Percentiles rank a stretch among this genome's conserved stretches.
Conservation (phyloP, 35 echinoderm and acorn worm genomes). For the Apostichopus californicus region DNA sequence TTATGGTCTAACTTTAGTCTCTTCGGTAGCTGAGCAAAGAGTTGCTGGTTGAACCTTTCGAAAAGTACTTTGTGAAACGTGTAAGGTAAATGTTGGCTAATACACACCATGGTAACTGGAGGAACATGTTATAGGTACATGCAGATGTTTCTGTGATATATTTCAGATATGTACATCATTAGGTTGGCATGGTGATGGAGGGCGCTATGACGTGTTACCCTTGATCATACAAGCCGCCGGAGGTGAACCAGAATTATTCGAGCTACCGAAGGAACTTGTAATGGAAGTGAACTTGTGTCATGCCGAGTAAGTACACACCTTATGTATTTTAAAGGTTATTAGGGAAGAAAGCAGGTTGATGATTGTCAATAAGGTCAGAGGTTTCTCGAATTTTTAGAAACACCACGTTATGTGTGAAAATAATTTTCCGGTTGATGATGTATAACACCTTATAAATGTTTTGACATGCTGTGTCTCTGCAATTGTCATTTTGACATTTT, state of each 20-base stretch:
- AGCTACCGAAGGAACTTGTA: conserved; percentile 66
- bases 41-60: neutral
- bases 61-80: neutral
- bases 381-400: too few relatives aligned
- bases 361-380: too few relatives aligned
- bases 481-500: too few relatives aligned
- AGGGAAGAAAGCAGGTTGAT: too few relatives aligned
- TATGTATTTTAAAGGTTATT: too few relatives aligned
- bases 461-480: too few relatives aligned
- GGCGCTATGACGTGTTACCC: conserved; percentile 77
- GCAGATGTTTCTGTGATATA: neutral
- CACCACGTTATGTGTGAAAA: too few relatives aligned
- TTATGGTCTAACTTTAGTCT: too few relatives aligned
- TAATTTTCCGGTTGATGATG: too few relatives aligned
- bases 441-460: too few relatives aligned
- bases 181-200: conserved; percentile 72
- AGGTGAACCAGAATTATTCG: conserved; percentile 76
- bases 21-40: neutral
- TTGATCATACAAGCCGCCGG: conserved; percentile 83
- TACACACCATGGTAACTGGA: neutral
- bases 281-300: conserved; percentile 72
- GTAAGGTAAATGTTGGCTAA: neutral
- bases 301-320: conserved; percentile 67
- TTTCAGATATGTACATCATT: conserved; percentile 78
- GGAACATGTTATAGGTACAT: too few relatives aligned